Percentiles rank a stretch among this genome's conserved stretches.
Conservation (phyloP, 2,113 vertebrate genomes). For the Cyanoramphus novaezelandiae region DNA sequence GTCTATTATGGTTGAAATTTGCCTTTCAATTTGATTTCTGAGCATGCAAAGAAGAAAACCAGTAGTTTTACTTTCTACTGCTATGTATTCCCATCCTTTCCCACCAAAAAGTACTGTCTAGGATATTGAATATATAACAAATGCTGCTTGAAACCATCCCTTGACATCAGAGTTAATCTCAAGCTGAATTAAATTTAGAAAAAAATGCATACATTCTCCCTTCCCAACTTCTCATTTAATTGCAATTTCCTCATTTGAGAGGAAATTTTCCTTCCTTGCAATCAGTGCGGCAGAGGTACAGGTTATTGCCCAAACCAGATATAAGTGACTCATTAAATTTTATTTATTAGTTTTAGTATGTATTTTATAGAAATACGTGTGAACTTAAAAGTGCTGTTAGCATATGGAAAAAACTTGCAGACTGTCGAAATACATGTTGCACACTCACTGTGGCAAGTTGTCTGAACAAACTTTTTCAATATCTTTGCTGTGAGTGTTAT, state of each 20-base stretch:
- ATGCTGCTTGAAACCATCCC: not conserved
- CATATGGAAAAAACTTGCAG: not conserved
- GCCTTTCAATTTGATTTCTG: not conserved
- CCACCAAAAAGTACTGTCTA: not conserved
- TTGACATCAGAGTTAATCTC: not conserved
- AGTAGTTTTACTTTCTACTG: not conserved
- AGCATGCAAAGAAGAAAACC: not conserved
- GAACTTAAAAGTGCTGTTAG: not conserved
- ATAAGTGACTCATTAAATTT: not conserved
- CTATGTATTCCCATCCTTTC: not conserved
- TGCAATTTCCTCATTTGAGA: not conserved
- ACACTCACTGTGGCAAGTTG: too few species aligned
- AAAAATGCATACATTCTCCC: not conserved
- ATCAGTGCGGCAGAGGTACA: not conserved
- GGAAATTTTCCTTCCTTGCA: not conserved
- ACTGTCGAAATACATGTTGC: not conserved
- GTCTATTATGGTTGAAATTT: not conserved
- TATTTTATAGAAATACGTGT: not conserved
- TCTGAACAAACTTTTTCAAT: not conserved
- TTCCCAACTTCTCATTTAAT: not conserved
- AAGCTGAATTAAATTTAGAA: not conserved
- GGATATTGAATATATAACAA: not conserved
- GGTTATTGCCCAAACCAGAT: not conserved
- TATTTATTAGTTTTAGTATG: not conserved
- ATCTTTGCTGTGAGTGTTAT: not conserved